phyloP scores from a whole-genome alignment of 2,797 vertebrate species.

The Protonibea diacanthus region DNA sequence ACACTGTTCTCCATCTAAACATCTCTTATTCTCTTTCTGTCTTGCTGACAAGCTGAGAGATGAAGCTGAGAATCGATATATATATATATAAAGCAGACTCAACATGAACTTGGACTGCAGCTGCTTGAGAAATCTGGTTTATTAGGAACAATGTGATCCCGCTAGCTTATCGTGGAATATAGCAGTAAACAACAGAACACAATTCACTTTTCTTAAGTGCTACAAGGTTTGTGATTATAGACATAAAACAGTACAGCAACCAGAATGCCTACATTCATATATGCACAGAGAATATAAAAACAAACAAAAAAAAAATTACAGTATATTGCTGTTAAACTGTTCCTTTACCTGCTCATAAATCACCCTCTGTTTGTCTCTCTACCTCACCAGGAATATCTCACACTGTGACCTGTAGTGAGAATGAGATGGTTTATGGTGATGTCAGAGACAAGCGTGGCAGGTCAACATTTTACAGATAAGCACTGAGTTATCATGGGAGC shows the following conservation, averaged over 20 bases:
- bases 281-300: slow-evolving; percentile 78
- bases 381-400: slow-evolving; percentile 45
- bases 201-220: slow-evolving; percentile 83
- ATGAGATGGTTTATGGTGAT: slow-evolving; percentile 38
- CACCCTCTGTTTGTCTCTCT: slow-evolving; percentile 39
- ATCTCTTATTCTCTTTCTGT: slow-evolving; percentile 60
- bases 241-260: slow-evolving; percentile 82
- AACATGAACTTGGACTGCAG: slow-evolving; percentile 50
- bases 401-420: slow-evolving; percentile 43
- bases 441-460: slow-evolving; percentile 59
- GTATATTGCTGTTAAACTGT: slow-evolving; percentile 80
- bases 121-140: slow-evolving; percentile 81
- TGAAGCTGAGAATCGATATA: slow-evolving; percentile 40
- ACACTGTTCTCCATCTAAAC: slow-evolving; percentile 37
- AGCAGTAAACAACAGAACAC: slow-evolving; percentile 85
- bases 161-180: slow-evolving; percentile 84
- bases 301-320: slow-evolving; percentile 66
- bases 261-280: slow-evolving; percentile 84
- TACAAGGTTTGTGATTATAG: slow-evolving; percentile 82
- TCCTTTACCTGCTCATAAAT: slow-evolving; percentile 62
- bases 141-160: slow-evolving; percentile 84
- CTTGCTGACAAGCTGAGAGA: slow-evolving; percentile 37
- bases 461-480: slow-evolving; percentile 68
- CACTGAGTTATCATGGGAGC: slow-evolving; percentile 63
- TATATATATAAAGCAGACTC: background rate